Evolutionary conservation across 2,113 vertebrate species (phyloP), one percentile per base, ranked within the genome.

Genomic region (Agapornis roseicollis): DNA sequence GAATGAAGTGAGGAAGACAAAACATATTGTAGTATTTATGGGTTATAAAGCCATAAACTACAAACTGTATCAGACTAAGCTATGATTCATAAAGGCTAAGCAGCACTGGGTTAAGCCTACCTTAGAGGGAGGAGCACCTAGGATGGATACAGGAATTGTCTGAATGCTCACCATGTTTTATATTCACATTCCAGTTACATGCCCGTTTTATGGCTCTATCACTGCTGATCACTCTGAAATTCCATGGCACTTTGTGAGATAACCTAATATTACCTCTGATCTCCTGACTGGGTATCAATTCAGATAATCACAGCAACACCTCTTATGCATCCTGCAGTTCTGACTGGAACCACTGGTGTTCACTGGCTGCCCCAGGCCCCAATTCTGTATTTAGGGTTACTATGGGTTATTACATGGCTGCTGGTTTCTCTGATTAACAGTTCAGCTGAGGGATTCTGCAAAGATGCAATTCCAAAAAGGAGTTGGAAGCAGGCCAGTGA

Each of bases 361-460:
- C 61, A 88, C 10, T 41, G 41, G 20, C 24, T 2, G 4, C 11
- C 29, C 8, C 35, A 73, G 23, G 50, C 44, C 29, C 28, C 68
- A 53, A 0, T 78, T 91, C 58, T 66, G 12, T 81, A 17, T 85
- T 92, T 80, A 47, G 58, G 46, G 37, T 80, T 92, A 35, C 37
- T 76, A 10, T n/a, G 31, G 50, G 31, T 78, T 93, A 8, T 61
- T 77, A 63, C 0, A 1, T 42, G 77, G 46, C 50, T 66, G 12
- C 33, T 72, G 25, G 80, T 85, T 89, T 63, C 50, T 73, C 58
- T 93, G 46, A 61, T 42, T 52, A 79, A 37, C 47, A 52, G 66
- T 92, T 90, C 73, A 93, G 27, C 71, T 88, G 71, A 83, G 42
- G 33, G 46, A 69, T 93, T 90, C 60, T 83, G 80, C 46, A 90